Evolutionary conservation across 2,113 vertebrate genomes (phyloP).

Genomic region (Coptodon rendalli): DNA sequence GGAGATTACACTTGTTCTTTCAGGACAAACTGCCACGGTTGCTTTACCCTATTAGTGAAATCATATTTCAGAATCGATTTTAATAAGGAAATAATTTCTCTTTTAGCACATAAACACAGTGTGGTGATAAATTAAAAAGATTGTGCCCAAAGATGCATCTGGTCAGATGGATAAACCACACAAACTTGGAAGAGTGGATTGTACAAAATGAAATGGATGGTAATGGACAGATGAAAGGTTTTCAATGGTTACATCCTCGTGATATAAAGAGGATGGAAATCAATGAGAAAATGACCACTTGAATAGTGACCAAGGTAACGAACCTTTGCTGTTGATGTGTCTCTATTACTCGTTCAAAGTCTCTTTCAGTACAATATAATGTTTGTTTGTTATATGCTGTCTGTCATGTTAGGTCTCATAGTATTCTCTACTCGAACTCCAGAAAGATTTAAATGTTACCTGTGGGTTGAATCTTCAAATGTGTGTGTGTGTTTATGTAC

Average conservation of each 20-base stretch:
- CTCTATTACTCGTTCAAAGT: neutral
- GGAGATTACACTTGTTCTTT: neutral
- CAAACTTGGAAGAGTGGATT: neutral
- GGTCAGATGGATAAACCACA: neutral
- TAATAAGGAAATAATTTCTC: neutral
- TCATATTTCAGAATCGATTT: accelerated
- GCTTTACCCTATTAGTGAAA: neutral
- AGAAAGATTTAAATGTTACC: neutral
- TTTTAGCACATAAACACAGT: neutral
- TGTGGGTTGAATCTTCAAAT: neutral
- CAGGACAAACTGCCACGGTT: neutral
- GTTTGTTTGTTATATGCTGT: neutral
- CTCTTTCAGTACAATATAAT: accelerated
- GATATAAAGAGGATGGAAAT: neutral
- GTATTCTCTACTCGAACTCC: neutral
- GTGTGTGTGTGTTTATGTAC: neutral
- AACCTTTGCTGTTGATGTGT: accelerated
- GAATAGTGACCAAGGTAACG: neutral
- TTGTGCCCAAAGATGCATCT: accelerated
- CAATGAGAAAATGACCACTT: neutral
- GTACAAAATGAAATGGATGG: neutral
- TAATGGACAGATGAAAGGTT: neutral
- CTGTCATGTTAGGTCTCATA: neutral
- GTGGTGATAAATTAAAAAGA: neutral
- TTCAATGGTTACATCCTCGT: neutral